Evolutionary conservation across 2,888 invertebrate species (phyloP).

Genomic region (Sclerodermus sp.): DNA sequence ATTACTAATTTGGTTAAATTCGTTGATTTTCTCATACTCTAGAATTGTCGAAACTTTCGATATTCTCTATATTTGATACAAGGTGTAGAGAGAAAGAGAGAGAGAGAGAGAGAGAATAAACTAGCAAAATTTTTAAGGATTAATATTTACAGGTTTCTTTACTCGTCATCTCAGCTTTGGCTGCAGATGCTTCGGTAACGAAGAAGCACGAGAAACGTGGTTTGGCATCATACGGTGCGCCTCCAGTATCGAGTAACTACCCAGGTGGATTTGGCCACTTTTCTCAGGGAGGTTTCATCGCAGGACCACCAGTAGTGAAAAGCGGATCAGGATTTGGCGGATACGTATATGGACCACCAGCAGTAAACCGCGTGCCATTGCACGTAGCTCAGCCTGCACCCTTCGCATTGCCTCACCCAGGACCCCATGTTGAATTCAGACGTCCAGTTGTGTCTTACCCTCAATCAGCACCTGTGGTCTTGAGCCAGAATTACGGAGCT

Average conservation of each 20-base stretch:
- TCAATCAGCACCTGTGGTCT: neutral
- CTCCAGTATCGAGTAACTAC: neutral
- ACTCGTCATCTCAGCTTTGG: slow-evolving; percentile 20
- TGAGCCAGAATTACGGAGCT: neutral
- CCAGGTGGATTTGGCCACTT: neutral
- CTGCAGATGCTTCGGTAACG: slow-evolving; percentile 5
- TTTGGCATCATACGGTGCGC: neutral
- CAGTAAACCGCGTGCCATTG: neutral
- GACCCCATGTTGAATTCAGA: neutral
- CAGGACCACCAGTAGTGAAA: slow-evolving; percentile 1
- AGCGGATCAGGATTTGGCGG: slow-evolving; percentile 5
- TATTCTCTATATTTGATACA: too few species aligned
- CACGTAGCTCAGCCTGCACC: neutral
- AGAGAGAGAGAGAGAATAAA: too few species aligned
- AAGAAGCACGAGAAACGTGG: slow-evolving; percentile 30
- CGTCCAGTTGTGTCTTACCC: neutral
- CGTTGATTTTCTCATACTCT: too few species aligned
- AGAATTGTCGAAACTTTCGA: too few species aligned
- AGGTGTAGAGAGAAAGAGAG: too few species aligned
- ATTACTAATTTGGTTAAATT: too few species aligned
- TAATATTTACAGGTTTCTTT: slow-evolving; percentile 26
- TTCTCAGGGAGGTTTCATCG: slow-evolving; percentile 1
- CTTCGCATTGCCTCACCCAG: slow-evolving; percentile 14
- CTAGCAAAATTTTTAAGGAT: neutral
- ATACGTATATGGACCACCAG: neutral